phyloP scores from a whole-genome alignment of 92 coral and sea anemone genomes.

The Siderastrea radians region DNA sequence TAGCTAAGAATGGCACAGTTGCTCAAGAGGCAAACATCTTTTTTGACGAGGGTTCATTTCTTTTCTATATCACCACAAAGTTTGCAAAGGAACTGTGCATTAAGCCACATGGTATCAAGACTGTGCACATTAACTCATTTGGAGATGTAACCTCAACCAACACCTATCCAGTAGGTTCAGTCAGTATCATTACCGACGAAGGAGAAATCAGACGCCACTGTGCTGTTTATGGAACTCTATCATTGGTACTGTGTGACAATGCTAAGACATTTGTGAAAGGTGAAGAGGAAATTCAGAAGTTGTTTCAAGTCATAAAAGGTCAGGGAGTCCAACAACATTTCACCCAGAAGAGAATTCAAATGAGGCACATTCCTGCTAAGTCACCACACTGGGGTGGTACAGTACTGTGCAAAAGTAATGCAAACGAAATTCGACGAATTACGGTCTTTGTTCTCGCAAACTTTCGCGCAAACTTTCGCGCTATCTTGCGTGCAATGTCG shows the following conservation, averaged over 20 bases:
- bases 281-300: slow-evolving; percentile 34
- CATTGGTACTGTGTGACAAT: slow-evolving; percentile 40
- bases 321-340: slow-evolving; percentile 16
- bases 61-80: slow-evolving; percentile 60
- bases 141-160: slow-evolving; percentile 44
- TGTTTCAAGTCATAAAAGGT: slow-evolving; percentile 28
- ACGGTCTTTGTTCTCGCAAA: no score
- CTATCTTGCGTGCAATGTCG: no score
- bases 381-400: no score
- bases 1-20: slow-evolving; percentile 46
- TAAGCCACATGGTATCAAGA: slow-evolving; percentile 42
- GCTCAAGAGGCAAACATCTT: slow-evolving; percentile 36
- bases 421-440: no score
- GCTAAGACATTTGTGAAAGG: slow-evolving; percentile 37
- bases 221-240: slow-evolving; percentile 47
- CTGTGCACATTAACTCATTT: slow-evolving; percentile 52
- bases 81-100: slow-evolving; percentile 55
- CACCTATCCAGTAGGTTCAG: slow-evolving; percentile 33
- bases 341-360: slow-evolving; percentile 19
- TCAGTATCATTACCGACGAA: slow-evolving; percentile 35
- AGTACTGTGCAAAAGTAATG: no score
- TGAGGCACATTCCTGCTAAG: background rate
- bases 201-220: slow-evolving; percentile 33
- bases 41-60: slow-evolving; percentile 51
- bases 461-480: no score